Conservation (phyloP, 2,113 vertebrate genomes). For the Hypanus sabinus region DNA sequence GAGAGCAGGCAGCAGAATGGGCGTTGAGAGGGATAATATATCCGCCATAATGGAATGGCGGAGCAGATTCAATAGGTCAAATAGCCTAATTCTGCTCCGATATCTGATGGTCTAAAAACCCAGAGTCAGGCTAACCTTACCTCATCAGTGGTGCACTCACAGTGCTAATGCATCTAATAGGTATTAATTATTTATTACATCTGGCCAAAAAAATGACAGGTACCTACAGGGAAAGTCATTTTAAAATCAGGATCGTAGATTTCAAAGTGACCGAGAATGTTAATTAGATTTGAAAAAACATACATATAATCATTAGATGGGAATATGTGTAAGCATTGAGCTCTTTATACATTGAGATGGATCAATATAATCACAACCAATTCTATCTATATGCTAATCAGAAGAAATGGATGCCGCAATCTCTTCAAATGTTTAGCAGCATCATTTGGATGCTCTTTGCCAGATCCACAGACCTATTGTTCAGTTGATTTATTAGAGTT, state of each 20-base stretch:
- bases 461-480: not conserved
- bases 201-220: not conserved
- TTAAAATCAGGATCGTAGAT: not conserved
- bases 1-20: too few species aligned
- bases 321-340: not conserved
- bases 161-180: not conserved
- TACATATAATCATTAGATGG: not conserved
- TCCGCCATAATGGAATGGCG: too few species aligned
- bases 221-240: not conserved
- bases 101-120: not conserved
- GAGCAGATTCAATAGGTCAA: too few species aligned
- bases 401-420: not conserved
- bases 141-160: not conserved
- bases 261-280: not conserved
- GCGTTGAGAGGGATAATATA: too few species aligned
- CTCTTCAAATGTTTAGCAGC: not conserved
- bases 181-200: not conserved
- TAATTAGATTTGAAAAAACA: not conserved
- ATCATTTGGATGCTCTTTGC: not conserved
- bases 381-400: constrained; percentile 18
- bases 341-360: not conserved
- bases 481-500: not conserved
- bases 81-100: too few species aligned
- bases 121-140: not conserved
- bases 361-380: not conserved